Evolutionary conservation across 2,888 invertebrate species (phyloP).

Genomic region (Chorisops tibialis): DNA sequence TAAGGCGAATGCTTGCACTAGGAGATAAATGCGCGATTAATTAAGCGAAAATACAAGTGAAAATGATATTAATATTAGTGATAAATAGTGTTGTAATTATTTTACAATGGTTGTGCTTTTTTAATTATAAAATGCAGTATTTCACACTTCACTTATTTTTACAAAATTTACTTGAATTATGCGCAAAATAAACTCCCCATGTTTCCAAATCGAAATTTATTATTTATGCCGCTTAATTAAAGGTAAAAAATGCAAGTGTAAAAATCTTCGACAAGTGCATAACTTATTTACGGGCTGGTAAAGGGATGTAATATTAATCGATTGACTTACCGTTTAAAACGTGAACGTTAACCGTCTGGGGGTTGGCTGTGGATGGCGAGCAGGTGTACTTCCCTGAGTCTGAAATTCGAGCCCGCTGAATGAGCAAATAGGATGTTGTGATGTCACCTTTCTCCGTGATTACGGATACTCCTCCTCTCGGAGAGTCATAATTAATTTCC

Average conservation of each 20-base stretch:
- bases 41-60: too few species aligned
- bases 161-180: too few species aligned
- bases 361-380: constrained; percentile 81
- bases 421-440: constrained; percentile 78
- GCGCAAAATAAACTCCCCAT: too few species aligned
- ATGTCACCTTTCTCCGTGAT: constrained; percentile 87
- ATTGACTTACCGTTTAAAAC: constrained; percentile 73
- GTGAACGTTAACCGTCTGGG: constrained; percentile 77
- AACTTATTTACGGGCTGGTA: neutral
- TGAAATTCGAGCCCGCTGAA: constrained; percentile 70
- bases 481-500: constrained; percentile 88
- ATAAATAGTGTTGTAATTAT: too few species aligned
- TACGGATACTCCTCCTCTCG: constrained; percentile 80
- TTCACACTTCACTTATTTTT: too few species aligned
- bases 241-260: neutral
- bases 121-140: too few species aligned
- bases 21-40: too few species aligned
- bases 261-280: neutral
- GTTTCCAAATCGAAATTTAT: too few species aligned
- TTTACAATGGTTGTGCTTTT: too few species aligned
- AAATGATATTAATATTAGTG: too few species aligned
- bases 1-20: too few species aligned
- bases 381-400: constrained; percentile 84
- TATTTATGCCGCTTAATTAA: too few species aligned
- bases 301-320: neutral